Evolutionary conservation across 2,888 invertebrate genomes (phyloP).

Genomic region (Chaetoderma sp.): DNA sequence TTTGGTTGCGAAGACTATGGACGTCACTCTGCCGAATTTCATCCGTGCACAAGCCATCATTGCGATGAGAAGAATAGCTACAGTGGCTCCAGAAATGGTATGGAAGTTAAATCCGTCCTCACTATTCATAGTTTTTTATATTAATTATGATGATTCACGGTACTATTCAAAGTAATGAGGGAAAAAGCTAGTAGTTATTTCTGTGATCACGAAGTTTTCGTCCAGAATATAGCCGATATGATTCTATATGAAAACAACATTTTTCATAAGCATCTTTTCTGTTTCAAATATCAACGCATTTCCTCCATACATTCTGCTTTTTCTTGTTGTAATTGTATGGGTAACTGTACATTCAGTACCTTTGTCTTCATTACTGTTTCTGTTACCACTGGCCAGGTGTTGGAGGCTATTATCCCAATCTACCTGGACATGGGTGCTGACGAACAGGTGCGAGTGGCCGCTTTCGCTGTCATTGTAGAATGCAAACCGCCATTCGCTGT

Average conservation of each 20-base stretch:
- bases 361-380: background rate
- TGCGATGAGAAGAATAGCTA: conserved; percentile 54
- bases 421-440: conserved; percentile 59
- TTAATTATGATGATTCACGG: background rate
- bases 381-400: conserved; percentile 16
- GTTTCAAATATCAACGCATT: no score
- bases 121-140: no score
- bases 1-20: conserved; percentile 48
- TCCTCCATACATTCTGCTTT: no score
- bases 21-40: conserved; percentile 38
- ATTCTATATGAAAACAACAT: no score
- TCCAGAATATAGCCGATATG: no score
- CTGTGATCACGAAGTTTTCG: no score
- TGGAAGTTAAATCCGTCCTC: no score
- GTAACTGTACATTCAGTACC: no score
- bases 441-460: conserved; percentile 62
- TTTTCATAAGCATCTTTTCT: no score
- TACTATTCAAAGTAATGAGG: background rate
- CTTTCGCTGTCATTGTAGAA: conserved; percentile 57
- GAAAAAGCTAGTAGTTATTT: background rate
- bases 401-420: conserved; percentile 48
- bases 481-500: conserved; percentile 55
- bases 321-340: no score
- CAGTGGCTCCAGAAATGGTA: conserved; percentile 14
- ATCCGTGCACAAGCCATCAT: conserved; percentile 60